These are phyloP conservation scores for Loripinus fragilis DNA, from an alignment of 2,888 invertebrate genomes.

Conservation along the genomic window DNA sequence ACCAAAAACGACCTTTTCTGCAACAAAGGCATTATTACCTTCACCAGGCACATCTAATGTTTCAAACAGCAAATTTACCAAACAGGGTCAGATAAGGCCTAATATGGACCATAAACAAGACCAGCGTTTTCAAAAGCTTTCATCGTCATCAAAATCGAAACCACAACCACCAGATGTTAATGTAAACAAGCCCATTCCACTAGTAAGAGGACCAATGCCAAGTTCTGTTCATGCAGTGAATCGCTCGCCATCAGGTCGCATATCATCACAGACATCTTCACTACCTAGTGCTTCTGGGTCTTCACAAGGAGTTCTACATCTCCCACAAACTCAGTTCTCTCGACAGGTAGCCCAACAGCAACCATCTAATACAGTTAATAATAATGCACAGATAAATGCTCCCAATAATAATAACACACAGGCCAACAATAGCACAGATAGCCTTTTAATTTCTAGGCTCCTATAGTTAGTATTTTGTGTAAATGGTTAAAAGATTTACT, in stretches of 20 bases:
- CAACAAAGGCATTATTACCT: background rate
- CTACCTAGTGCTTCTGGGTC: background rate
- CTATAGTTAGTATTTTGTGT: too few species aligned
- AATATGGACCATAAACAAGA: background rate
- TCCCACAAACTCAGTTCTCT: slow-evolving; percentile 46
- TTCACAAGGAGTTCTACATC: slow-evolving; percentile 43
- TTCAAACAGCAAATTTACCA: background rate
- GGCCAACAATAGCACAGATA: background rate
- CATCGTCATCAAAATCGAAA: background rate
- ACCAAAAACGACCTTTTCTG: slow-evolving; percentile 17
- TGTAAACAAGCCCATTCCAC: background rate
- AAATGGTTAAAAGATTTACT: too few species aligned
- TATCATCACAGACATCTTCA: background rate
- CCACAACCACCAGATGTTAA: background rate
- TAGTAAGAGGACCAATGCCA: background rate
- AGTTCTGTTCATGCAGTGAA: background rate
- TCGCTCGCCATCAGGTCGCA: background rate
- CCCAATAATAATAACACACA: background rate
- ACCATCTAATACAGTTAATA: background rate
- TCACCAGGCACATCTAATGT: background rate
- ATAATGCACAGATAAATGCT: background rate
- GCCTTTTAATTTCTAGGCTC: background rate
- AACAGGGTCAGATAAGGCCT: background rate
- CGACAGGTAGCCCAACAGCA: slow-evolving; percentile 29
- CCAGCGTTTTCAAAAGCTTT: background rate